Percentiles rank a stretch among this genome's conserved stretches.
These are phyloP conservation scores for Daboia siamensis DNA, from an alignment of 2,113 vertebrate species.

Conservation along the genomic window DNA sequence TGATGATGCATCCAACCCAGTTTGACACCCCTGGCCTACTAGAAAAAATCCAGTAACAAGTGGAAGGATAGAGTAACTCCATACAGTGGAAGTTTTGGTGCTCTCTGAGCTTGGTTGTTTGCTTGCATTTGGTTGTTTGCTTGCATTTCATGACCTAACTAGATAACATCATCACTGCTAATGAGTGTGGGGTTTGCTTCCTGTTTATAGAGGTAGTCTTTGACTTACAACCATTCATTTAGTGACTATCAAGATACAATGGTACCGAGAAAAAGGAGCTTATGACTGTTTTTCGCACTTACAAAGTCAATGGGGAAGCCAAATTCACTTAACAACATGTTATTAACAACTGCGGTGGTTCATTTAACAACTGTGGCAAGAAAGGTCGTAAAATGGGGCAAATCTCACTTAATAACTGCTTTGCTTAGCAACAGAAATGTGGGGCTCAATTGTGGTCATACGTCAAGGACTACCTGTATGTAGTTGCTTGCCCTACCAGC, in stretches of 20 bases:
- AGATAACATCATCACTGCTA: too few relatives aligned
- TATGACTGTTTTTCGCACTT: not conserved
- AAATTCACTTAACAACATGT: not conserved
- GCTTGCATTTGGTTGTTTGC: not conserved
- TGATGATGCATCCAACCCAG: too few relatives aligned
- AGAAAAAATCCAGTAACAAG: not conserved
- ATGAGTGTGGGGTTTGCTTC: not conserved
- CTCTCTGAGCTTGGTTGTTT: not conserved
- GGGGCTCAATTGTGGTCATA: not conserved
- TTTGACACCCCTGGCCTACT: too few relatives aligned
- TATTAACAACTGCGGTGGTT: not conserved
- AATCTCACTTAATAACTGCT: not conserved
- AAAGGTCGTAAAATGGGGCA: not conserved
- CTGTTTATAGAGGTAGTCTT: not conserved
- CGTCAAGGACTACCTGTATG: not conserved
- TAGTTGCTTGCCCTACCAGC: not conserved
- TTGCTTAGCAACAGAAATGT: not conserved
- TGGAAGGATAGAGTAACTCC: not conserved
- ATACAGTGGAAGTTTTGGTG: not conserved
- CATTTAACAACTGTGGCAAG: not conserved
- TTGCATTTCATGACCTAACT: not conserved
- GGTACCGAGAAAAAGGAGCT: not conserved
- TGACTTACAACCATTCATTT: not conserved
- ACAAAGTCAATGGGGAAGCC: not conserved
- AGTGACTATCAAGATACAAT: not conserved